Base-by-base conservation (phyloP, 2,113 vertebrate species). In the Aspidoscelis tigris region DNA sequence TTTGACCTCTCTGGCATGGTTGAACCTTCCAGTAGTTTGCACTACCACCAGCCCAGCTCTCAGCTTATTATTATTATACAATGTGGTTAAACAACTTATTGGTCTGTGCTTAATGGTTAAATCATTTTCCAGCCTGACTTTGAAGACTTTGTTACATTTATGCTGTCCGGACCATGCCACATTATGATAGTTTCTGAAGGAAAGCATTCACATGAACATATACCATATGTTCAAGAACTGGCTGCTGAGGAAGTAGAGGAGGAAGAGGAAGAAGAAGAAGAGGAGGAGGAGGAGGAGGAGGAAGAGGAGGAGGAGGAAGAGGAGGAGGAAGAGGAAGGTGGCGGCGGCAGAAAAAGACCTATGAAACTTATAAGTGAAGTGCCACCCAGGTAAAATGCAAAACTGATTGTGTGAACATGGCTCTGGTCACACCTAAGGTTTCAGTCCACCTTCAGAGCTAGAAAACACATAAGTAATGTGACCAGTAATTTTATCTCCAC, bases 101-200 rank as follows among this genome's bases (percentile, higher is more conserved):
- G 9, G 85, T 24, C 2, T 68, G 71, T 70, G 86, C 33, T 87
- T 10, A 8, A 5, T 3, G 8, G 3, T 0, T 0, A 69, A 91
- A n/a, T 21, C 7, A 44, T 93, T 66, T 84, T 95, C 94, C 80
- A 97, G 96, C 91, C 90, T 78, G 91, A 95, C 58, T 96, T 96
- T 93, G 93, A 95, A 0, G 91, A 94, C 3, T 96, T 96, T 86
- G 70, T 96, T 78, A 39, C 78, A 84, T 92, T 91, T 68, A 95
- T 96, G 94, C 92, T 88, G 85, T 90, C 55, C 33, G 83, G 82
- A 84, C 84, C 92, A 2, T 94, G 94, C 81, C 85, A 90, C 1
- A 10, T 96, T 89, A 84, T 96, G 87, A 66, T 94, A 78, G 47
- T 95, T 66, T 11, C 82, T 72, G 89, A 86, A 90, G 72, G 33